Evolutionary conservation across 53 echinoderm and acorn worm genomes (phyloP).

Genomic region (Antedon mediterranea): DNA sequence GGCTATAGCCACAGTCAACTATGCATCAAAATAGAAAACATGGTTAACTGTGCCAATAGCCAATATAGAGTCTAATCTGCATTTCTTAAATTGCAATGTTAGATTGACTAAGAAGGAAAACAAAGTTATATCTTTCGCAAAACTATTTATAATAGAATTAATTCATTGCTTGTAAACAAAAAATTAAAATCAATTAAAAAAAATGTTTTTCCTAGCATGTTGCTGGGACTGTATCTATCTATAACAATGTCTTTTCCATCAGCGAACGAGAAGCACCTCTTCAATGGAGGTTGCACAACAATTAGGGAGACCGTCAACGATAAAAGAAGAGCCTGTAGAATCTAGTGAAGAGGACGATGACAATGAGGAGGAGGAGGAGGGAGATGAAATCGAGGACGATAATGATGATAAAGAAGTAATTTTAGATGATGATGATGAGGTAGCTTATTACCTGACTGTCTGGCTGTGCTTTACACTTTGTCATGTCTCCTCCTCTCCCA

Average conservation of each 20-base stretch:
- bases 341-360: neutral
- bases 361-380: neutral
- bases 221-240: neutral
- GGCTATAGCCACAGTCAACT: too few species aligned
- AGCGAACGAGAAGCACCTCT: neutral
- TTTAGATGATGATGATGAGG: neutral
- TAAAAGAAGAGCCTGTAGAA: neutral
- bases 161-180: too few species aligned
- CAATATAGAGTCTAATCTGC: too few species aligned
- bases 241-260: neutral
- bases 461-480: slow-evolving; percentile 3
- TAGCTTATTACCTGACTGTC: neutral
- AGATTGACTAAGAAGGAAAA: too few species aligned
- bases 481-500: slow-evolving; percentile 9
- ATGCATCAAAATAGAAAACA: too few species aligned
- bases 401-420: neutral
- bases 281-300: neutral
- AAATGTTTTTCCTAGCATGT: too few species aligned
- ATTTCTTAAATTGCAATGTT: too few species aligned
- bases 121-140: too few species aligned
- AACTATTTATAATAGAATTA: too few species aligned
- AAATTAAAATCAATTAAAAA: too few species aligned
- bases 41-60: too few species aligned
- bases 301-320: neutral
- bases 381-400: neutral